Conservation (phyloP, 2,888 invertebrate species). For the Hydrotaea cyrtoneurina region DNA sequence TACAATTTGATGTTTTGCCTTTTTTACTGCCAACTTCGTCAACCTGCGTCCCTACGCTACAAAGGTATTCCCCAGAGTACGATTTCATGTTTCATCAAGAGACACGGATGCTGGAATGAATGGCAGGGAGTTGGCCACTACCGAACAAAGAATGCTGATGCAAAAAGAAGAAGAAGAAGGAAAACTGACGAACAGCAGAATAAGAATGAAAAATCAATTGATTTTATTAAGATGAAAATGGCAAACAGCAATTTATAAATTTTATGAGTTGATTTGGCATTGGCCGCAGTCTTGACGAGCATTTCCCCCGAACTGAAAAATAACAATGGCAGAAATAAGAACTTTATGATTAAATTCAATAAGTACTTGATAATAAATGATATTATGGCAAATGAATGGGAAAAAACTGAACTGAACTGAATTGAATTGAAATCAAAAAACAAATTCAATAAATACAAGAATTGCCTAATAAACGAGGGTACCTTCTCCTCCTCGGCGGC, state of each 20-base stretch:
- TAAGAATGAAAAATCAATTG: neutral
- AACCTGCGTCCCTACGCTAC: neutral
- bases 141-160: neutral
- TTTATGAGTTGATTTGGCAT: neutral
- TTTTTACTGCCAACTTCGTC: neutral
- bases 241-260: slow-evolving; percentile 20
- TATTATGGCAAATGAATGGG: neutral
- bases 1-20: slow-evolving; percentile 15
- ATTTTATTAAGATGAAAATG: slow-evolving; percentile 3
- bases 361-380: slow-evolving; percentile 3
- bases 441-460: neutral
- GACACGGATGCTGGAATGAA: neutral
- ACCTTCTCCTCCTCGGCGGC: no score
- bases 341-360: slow-evolving; percentile 4
- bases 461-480: neutral
- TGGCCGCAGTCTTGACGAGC: neutral
- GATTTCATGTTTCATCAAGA: slow-evolving; percentile 7
- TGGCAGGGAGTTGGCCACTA: neutral
- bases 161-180: neutral
- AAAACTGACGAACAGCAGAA: no score
- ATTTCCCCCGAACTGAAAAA: neutral
- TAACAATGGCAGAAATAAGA: neutral
- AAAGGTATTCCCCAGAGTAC: neutral
- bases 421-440: neutral
- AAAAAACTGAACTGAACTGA: no score